Percentiles rank a stretch among this genome's conserved stretches.
Evolutionary conservation across 2,888 invertebrate genomes (phyloP).

Genomic region (Tipula vernalis): DNA sequence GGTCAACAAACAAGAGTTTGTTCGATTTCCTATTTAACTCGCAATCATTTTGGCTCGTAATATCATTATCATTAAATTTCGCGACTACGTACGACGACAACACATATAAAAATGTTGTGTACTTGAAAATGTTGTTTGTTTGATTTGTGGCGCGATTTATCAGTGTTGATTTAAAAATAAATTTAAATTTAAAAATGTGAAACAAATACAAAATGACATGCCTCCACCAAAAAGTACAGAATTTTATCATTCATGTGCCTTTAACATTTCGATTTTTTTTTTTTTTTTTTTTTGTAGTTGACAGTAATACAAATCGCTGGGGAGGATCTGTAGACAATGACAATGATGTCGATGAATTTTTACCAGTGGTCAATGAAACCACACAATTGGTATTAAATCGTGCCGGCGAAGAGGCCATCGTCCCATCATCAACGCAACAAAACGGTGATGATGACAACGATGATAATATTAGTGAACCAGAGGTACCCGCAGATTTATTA

Average conservation of each 20-base stretch:
- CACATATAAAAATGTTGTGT: not conserved
- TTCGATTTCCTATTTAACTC: not conserved
- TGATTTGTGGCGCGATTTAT: not conserved
- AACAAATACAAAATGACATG: not conserved
- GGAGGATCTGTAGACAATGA: conserved; percentile 16
- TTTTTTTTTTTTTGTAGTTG: conserved; percentile 17
- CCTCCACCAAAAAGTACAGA: not conserved
- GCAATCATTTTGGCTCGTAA: not conserved
- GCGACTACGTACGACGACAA: not conserved
- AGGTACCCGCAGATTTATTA: conserved; percentile 31
- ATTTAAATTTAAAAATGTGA: not conserved
- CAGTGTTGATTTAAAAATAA: not conserved
- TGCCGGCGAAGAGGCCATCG: conserved; percentile 30
- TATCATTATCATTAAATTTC: not conserved
- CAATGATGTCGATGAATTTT: conserved; percentile 29
- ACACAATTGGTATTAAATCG: conserved; percentile 29
- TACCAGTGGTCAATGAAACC: conserved; percentile 31
- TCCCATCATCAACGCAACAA: conserved; percentile 23
- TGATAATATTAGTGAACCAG: conserved; percentile 29
- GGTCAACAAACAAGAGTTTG: not conserved
- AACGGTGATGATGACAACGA: conserved; percentile 21
- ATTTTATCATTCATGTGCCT: not conserved
- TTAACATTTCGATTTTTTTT: not conserved
- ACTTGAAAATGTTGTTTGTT: not conserved
- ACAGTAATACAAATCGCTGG: conserved; percentile 20